phyloP scores from a whole-genome alignment of 2,888 invertebrate species.

The Unio delphinus region DNA sequence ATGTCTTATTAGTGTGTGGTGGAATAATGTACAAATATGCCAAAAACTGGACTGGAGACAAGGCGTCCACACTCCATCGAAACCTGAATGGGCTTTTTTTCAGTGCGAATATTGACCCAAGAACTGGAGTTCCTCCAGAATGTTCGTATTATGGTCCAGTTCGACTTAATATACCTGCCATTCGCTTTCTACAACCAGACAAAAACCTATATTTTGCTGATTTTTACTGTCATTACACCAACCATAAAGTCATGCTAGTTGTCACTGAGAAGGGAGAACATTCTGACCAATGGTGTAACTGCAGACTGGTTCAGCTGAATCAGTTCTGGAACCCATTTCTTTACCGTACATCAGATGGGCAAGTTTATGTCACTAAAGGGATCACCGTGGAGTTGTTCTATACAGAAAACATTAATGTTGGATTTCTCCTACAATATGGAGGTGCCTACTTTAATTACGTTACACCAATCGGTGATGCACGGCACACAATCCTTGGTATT shows the following conservation, averaged over 20 bases:
- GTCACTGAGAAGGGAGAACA: conserved; percentile 18
- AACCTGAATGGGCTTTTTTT: conserved; percentile 44
- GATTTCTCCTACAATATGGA: neutral
- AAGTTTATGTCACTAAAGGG: conserved; percentile 12
- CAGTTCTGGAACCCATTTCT: conserved; percentile 23
- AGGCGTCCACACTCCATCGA: conserved; percentile 43
- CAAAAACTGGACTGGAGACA: conserved; percentile 60
- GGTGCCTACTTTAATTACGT: conserved; percentile 11
- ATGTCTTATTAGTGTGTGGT: conserved; percentile 4
- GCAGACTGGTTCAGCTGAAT: conserved; percentile 16
- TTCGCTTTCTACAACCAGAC: conserved; percentile 8
- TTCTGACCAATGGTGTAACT: conserved; percentile 19
- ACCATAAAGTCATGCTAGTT: conserved; percentile 66
- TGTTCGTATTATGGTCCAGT: conserved; percentile 24
- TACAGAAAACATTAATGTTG: conserved; percentile 27
- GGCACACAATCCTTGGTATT: conserved; percentile 14
- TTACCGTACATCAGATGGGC: neutral
- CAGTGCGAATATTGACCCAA: conserved; percentile 54
- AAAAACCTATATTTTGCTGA: conserved; percentile 65
- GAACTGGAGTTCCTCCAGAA: conserved; percentile 38
- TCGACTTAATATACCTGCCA: conserved; percentile 21
- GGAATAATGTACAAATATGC: conserved; percentile 55
- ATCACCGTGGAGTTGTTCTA: conserved; percentile 33
- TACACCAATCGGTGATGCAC: neutral
- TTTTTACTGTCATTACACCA: conserved; percentile 65